A percentile compares a stretch with the other conserved stretches of the same genome.
Evolutionary conservation across 2,888 invertebrate species (phyloP).

Genomic region (Drosophila nr. medialis): DNA sequence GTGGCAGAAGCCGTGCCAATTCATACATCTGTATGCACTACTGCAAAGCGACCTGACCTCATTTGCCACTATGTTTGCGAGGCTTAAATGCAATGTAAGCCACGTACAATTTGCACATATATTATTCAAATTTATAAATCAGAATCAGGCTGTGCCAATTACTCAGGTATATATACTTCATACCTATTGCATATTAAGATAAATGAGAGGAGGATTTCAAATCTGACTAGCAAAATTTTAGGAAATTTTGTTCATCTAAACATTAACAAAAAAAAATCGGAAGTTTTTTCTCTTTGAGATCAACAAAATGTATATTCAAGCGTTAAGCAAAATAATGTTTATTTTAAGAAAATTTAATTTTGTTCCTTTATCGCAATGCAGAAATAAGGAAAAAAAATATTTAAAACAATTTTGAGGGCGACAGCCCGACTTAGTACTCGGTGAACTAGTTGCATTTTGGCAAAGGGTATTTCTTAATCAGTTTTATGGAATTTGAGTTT

Average conservation of each 20-base stretch:
- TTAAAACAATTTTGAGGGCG: not conserved
- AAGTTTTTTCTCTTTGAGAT: too few relatives aligned
- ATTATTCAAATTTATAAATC: not conserved
- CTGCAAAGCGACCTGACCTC: not conserved
- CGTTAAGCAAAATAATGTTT: too few relatives aligned
- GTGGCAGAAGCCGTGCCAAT: slow-evolving; percentile 67
- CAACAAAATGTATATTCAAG: too few relatives aligned
- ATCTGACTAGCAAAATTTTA: too few relatives aligned
- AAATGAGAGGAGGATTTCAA: too few relatives aligned
- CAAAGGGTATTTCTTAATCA: slow-evolving; percentile 31
- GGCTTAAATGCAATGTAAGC: not conserved
- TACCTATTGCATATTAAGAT: too few relatives aligned
- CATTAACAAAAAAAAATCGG: too few relatives aligned
- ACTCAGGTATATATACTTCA: not conserved
- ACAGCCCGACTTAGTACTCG: not conserved
- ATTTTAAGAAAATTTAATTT: too few relatives aligned
- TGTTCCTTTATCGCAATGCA: too few relatives aligned
- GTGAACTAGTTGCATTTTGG: not conserved
- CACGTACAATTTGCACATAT: not conserved
- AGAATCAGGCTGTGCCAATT: not conserved
- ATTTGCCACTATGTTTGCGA: not conserved
- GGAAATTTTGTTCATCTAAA: too few relatives aligned
- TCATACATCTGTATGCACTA: slow-evolving; percentile 53
- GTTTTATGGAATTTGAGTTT: not conserved
- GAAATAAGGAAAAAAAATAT: too few relatives aligned